Evolutionary conservation across 2,888 invertebrate genomes (phyloP), one percentile per base, ranked within the genome.

Genomic region (Drosophila bunnanda): DNA sequence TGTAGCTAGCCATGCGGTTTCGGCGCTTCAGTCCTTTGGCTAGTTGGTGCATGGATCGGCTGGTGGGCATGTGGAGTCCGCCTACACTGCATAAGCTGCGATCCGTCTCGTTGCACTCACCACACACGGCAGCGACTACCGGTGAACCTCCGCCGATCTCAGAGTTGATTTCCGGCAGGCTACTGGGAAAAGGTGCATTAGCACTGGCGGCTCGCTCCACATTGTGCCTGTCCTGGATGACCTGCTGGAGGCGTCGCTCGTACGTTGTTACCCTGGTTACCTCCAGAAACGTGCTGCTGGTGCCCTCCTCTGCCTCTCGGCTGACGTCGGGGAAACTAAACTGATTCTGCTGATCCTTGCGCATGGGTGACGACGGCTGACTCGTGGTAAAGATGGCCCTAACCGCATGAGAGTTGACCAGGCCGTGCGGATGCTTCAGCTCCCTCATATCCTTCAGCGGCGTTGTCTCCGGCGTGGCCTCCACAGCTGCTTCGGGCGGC

Each of bases 401-500:
- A 54, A 95, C 95, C 22, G 95, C 95, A 78, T 94, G 93, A 38
- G 96, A 95, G 80, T 94, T 95, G 32, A 93, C 90, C 54, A 95
- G 25, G 8, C 48, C 48, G 5, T 75, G 80, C 75, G 80, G 82
- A 82, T 80, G 77, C 17, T 87, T 90, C 13, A 86, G 79, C 70
- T 90, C 90, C 34, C 89, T 78, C 44, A 89, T 68, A 85, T 94
- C 96, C 91, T 96, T 95, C 25, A 96, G 94, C 4, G 97, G 97
- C 41, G 97, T 97, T 52, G 97, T 97, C 93, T 97, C 97, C 1
- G 97, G 97, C 8, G 97, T 97, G 5, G 97, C 97, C 93, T 97
- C 97, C 64, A 97, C 96, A 32, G 97, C 97, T 48, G 97, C 96
- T 93, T 97, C 97, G 7, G 97, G 97, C 34, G 96, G 96, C 17